Conservation (phyloP, 2,888 invertebrate species). For the Drosophila limbata region DNA sequence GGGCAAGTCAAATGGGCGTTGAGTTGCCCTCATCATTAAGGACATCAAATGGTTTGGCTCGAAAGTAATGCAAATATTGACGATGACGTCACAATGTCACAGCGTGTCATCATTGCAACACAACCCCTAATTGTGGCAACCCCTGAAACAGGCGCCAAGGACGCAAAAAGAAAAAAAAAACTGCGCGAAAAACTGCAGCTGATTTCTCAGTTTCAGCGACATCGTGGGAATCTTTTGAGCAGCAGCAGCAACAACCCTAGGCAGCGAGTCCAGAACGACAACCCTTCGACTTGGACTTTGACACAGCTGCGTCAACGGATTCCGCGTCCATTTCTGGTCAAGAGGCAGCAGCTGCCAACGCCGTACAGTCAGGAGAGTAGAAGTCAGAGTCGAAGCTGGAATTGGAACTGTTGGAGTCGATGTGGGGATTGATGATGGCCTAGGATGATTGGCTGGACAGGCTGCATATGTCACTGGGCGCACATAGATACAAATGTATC, state of each 20-base stretch:
- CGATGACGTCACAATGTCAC: constrained; percentile 79
- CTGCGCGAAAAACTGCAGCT: constrained; percentile 79
- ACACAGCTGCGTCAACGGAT: constrained; percentile 52
- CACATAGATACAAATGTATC: constrained; percentile 76
- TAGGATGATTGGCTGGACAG: constrained; percentile 70
- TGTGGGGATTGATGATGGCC: constrained; percentile 67
- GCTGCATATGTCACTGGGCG: constrained; percentile 68
- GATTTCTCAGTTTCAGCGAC: constrained; percentile 47
- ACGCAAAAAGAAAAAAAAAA: constrained; percentile 63
- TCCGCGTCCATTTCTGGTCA: constrained; percentile 49
- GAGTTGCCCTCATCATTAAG: constrained; percentile 61
- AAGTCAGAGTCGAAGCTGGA: constrained; percentile 7
- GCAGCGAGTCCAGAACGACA: constrained; percentile 43
- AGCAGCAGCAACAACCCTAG: constrained; percentile 65
- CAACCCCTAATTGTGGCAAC: constrained; percentile 72
- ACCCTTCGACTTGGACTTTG: constrained; percentile 63
- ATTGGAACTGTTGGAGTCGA: constrained; percentile 1
- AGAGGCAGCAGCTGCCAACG: constrained; percentile 37
- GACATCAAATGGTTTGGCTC: constrained; percentile 14
- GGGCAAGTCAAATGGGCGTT: constrained; percentile 72
- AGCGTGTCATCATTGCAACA: constrained; percentile 57
- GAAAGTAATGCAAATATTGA: constrained; percentile 69
- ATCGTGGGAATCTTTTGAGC: constrained; percentile 69
- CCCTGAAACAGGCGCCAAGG: constrained; percentile 57
- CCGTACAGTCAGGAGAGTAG: constrained; percentile 37